Evolutionary conservation across 2,797 vertebrate species (phyloP).

Genomic region (Lophotriccus pileatus): DNA sequence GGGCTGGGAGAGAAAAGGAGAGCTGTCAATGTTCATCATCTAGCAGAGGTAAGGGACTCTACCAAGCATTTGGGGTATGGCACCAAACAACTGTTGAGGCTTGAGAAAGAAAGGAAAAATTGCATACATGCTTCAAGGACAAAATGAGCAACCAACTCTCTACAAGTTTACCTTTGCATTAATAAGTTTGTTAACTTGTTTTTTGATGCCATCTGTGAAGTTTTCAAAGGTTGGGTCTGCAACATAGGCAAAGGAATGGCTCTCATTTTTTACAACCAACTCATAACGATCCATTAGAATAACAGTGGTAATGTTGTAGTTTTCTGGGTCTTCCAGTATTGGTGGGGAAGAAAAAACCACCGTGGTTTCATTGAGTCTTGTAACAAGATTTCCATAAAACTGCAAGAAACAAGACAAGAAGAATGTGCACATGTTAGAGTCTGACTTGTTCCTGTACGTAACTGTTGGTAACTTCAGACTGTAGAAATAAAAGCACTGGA

Average conservation of each 20-base stretch:
- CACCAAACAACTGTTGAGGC: not conserved
- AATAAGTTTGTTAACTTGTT: constrained; percentile 83
- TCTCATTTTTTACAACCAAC: constrained; percentile 76
- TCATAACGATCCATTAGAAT: constrained; percentile 85
- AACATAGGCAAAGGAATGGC: constrained; percentile 83
- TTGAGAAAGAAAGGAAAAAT: not conserved
- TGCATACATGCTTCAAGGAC: not conserved
- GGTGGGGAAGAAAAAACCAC: constrained; percentile 86
- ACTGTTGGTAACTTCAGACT: not conserved
- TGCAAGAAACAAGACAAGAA: constrained; percentile 30
- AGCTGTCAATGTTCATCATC: not conserved
- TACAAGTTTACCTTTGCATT: constrained; percentile 76
- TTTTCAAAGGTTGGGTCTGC: constrained; percentile 85
- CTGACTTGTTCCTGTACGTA: not conserved
- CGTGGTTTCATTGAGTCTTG: constrained; percentile 81
- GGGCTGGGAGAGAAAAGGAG: not conserved
- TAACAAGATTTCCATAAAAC: constrained; percentile 62
- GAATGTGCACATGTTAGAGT: not conserved
- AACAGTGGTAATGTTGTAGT: constrained; percentile 77
- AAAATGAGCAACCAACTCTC: not conserved
- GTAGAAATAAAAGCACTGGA: not conserved
- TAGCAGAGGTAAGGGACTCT: not conserved
- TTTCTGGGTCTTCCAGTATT: constrained; percentile 73
- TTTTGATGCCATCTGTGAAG: constrained; percentile 85
- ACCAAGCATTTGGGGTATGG: not conserved